These are phyloP conservation scores for Xanthia togata DNA, from an alignment of 2,888 invertebrate species.

Conservation along the genomic window DNA sequence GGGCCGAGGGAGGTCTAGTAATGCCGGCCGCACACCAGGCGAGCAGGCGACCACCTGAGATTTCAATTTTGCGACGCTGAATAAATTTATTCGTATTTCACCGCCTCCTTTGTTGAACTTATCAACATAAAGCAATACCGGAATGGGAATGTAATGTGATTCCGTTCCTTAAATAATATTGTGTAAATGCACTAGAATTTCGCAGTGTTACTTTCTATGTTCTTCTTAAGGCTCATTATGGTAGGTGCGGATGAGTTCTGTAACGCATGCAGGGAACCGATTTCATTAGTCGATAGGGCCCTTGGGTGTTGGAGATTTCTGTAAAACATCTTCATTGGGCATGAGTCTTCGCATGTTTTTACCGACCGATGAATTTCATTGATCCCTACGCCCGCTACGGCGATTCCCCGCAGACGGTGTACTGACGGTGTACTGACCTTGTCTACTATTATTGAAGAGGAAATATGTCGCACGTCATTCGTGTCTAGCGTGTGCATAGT, in stretches of 20 bases:
- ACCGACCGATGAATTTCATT: no score
- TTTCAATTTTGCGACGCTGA: constrained; percentile 88
- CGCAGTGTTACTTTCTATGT: not conserved
- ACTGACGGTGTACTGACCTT: no score
- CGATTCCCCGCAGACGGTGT: no score
- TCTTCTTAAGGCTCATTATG: not conserved
- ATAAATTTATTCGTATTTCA: constrained; percentile 87
- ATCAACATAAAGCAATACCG: constrained; percentile 74
- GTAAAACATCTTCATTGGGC: no score
- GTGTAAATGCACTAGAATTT: constrained; percentile 25
- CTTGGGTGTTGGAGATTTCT: no score
- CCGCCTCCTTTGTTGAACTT: constrained; percentile 79
- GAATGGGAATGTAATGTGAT: constrained; percentile 66
- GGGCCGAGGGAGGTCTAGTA: constrained; percentile 69
- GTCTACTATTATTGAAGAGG: not conserved
- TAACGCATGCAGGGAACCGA: no score
- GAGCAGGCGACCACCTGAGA: constrained; percentile 86
- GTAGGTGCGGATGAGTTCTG: no score
- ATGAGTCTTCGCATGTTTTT: no score
- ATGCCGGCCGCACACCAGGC: constrained; percentile 72
- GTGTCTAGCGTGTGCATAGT: not conserved
- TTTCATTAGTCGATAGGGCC: no score
- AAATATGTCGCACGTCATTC: not conserved
- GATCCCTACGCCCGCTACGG: no score
- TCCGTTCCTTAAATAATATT: constrained; percentile 52